Conservation (phyloP, 2,113 vertebrate species). For the Arothron firmamentum region DNA sequence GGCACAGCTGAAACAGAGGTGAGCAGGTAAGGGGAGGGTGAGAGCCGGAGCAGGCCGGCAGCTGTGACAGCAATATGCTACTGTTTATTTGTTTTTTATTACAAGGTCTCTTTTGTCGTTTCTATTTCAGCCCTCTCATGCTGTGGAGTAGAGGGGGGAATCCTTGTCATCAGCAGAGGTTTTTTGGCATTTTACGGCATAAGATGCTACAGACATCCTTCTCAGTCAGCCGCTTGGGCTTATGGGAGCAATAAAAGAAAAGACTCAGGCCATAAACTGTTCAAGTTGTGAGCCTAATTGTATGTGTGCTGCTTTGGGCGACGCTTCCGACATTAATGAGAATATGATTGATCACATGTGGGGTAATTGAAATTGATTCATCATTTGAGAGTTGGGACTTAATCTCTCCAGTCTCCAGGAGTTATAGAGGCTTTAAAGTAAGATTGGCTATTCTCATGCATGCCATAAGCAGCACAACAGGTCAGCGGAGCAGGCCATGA, state of each 20-base stretch:
- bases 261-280: slow-evolving; percentile 43
- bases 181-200: slow-evolving; percentile 51
- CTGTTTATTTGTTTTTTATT: slow-evolving; percentile 9
- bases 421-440: slow-evolving; percentile 48
- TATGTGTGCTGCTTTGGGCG: slow-evolving; percentile 39
- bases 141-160: slow-evolving; percentile 12
- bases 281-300: slow-evolving; percentile 27
- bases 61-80: too few relatives aligned
- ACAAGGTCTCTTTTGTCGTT: too few relatives aligned
- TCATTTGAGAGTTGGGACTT: slow-evolving; percentile 54
- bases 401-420: slow-evolving; percentile 44
- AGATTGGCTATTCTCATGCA: slow-evolving; percentile 30
- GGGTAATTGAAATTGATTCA: slow-evolving; percentile 72
- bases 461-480: slow-evolving; percentile 16
- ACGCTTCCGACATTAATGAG: slow-evolving; percentile 61
- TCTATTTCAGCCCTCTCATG: slow-evolving; percentile 49
- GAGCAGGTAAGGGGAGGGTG: too few relatives aligned
- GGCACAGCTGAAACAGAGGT: too few relatives aligned
- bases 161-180: slow-evolving; percentile 1
- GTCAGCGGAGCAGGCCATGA: slow-evolving; percentile 21
- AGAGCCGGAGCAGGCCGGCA: too few relatives aligned
- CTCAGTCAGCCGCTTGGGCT: slow-evolving; percentile 18
- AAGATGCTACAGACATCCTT: slow-evolving; percentile 10
- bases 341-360: slow-evolving; percentile 68
- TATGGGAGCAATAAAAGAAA: slow-evolving; percentile 31